Conservation (phyloP, 1,140 invertebrate genomes). For the Drosophila pruinosa region DNA sequence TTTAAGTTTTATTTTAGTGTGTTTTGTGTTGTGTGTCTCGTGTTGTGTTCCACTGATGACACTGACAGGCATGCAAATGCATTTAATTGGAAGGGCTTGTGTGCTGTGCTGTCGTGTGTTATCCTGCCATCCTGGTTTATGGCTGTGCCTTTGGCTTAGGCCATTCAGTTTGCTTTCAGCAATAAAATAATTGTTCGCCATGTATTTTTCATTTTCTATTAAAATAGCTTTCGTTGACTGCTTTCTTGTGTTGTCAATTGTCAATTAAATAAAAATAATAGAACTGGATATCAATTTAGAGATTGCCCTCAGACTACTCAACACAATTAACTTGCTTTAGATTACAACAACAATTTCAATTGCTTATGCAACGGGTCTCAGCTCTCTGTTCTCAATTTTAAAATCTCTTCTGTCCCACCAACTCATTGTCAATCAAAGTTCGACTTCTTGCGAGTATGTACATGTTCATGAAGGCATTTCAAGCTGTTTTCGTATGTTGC, state of each 20-base stretch:
- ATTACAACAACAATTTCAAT: neutral
- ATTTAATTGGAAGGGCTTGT: slow-evolving; percentile 63
- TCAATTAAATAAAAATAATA: slow-evolving; percentile 38
- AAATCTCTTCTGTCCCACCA: neutral
- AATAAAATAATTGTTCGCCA: slow-evolving; percentile 36
- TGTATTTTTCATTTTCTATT: slow-evolving; percentile 28
- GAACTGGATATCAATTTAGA: slow-evolving; percentile 15
- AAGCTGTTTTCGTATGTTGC: slow-evolving; percentile 31
- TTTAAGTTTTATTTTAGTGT: slow-evolving; percentile 54
- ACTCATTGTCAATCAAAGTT: slow-evolving; percentile 21
- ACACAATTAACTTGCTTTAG: neutral
- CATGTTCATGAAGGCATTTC: slow-evolving; percentile 18
- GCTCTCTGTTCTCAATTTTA: no score
- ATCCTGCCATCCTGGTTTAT: slow-evolving; percentile 19
- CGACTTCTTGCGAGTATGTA: neutral
- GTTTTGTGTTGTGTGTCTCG: slow-evolving; percentile 20
- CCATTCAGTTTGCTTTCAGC: slow-evolving; percentile 10
- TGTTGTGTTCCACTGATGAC: slow-evolving; percentile 51
- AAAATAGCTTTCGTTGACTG: slow-evolving; percentile 26
- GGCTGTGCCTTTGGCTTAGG: neutral
- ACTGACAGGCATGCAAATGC: slow-evolving; percentile 74
- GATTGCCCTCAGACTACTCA: slow-evolving; percentile 13
- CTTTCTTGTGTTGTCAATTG: slow-evolving; percentile 7
- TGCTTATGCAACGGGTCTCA: neutral
- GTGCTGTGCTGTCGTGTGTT: neutral